Percentiles rank a stretch among this genome's conserved stretches.
These are phyloP conservation scores for Drosophila busckii DNA, from an alignment of 1,140 invertebrate genomes.

Conservation along the genomic window DNA sequence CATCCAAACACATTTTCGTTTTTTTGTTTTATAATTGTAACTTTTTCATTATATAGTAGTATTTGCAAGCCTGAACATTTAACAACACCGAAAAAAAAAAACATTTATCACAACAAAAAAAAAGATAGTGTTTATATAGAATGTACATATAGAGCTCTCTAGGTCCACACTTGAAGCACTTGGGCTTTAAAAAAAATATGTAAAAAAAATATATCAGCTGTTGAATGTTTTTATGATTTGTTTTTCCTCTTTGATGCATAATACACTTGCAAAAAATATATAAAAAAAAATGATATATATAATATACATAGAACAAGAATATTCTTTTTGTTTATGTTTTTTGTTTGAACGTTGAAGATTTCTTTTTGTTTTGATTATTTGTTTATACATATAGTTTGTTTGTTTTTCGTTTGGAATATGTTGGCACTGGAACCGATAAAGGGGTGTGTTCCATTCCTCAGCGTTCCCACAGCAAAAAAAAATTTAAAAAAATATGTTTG, in stretches of 20 bases:
- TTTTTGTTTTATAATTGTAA: no score
- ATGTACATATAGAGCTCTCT: slow-evolving; percentile 1
- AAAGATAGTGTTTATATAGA: slow-evolving; percentile 11
- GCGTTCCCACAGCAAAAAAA: slow-evolving; percentile 17
- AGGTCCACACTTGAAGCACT: slow-evolving; percentile 14
- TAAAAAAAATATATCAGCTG: slow-evolving; percentile 5
- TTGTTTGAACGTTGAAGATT: slow-evolving; percentile 4
- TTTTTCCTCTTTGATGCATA: slow-evolving; percentile 32
- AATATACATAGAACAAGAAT: slow-evolving; percentile 4
- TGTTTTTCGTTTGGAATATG: slow-evolving; percentile 11
- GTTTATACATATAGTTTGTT: no score
- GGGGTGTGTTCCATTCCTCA: slow-evolving; percentile 39
- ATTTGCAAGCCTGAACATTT: no score
- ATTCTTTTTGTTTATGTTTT: slow-evolving; percentile 1
- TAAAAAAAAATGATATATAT: slow-evolving; percentile 32
- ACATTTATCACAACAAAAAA: no score
- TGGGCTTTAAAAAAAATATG: slow-evolving; percentile 12
- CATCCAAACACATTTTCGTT: slow-evolving; percentile 33
- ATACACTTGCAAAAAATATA: slow-evolving; percentile 36
- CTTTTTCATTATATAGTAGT: slow-evolving; percentile 3
- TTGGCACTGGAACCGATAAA: slow-evolving; percentile 64
- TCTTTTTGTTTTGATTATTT: slow-evolving; percentile 6
- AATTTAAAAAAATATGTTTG: slow-evolving; percentile 10
- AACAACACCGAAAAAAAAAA: slow-evolving; percentile 7
- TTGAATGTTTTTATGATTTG: slow-evolving; percentile 12